Percentiles rank a stretch among this genome's conserved stretches.
Conservation (phyloP, 1,140 invertebrate species). For the Macrobrachium nipponense region DNA sequence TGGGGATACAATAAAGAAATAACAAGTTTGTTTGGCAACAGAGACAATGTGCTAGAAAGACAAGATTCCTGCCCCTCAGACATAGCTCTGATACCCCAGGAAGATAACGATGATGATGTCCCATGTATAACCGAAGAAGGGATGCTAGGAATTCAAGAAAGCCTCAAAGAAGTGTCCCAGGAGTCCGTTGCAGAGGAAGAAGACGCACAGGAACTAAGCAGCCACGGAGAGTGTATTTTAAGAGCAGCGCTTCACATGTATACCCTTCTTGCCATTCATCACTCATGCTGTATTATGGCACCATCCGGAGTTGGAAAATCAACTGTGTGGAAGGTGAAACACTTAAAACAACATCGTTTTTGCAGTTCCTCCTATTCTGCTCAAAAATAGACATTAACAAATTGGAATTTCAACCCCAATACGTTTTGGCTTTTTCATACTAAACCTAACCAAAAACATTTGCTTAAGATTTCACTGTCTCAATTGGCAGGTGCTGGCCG, state of each 20-base stretch:
- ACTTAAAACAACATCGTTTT: not conserved
- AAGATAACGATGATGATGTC: too few species aligned
- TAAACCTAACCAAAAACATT: not conserved
- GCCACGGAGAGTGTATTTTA: conserved; percentile 23
- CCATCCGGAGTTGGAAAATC: conserved; percentile 44
- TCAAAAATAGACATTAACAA: too few species aligned
- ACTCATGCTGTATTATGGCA: conserved; percentile 41
- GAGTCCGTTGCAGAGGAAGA: not conserved
- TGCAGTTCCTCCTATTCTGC: too few species aligned
- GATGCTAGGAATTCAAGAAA: too few species aligned
- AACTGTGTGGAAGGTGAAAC: conserved; percentile 48
- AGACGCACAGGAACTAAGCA: conserved; percentile 7
- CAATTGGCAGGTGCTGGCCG: conserved; percentile 6
- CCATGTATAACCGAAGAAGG: too few species aligned
- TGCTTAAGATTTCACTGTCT: not conserved
- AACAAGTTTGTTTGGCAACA: not conserved
- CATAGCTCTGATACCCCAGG: too few species aligned
- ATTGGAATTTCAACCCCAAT: too few species aligned
- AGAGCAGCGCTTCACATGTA: conserved; percentile 29
- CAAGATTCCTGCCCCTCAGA: not conserved
- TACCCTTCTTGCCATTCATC: conserved; percentile 33
- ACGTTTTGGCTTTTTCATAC: not conserved
- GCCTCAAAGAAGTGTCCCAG: not conserved
- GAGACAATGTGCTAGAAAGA: not conserved
- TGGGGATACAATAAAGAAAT: conserved; percentile 28